phyloP scores from a whole-genome alignment of 2,113 vertebrate genomes.

The Hemicordylus capensis region DNA sequence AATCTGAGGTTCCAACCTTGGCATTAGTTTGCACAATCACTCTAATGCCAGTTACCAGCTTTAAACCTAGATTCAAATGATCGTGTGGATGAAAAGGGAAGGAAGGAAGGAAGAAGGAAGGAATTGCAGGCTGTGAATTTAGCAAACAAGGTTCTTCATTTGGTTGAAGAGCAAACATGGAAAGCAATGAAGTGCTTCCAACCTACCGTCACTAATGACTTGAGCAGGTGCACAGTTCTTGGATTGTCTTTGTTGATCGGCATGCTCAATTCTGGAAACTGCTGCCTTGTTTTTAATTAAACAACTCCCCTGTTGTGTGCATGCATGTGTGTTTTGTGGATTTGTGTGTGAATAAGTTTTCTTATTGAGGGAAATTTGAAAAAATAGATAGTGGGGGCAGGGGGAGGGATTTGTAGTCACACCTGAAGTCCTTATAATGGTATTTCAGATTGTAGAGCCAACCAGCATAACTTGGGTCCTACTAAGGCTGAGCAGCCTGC shows the following conservation, averaged over 20 bases:
- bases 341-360: background rate
- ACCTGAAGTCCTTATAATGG: background rate
- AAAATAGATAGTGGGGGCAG: background rate
- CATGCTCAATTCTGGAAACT: slow-evolving; percentile 19
- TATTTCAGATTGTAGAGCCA: background rate
- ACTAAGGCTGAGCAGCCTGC: slow-evolving; percentile 6
- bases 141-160: background rate
- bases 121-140: slow-evolving; percentile 6
- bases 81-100: no score
- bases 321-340: background rate
- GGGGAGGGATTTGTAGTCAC: background rate
- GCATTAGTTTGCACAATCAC: no score
- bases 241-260: slow-evolving; percentile 30
- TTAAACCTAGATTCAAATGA: no score
- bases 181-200: slow-evolving; percentile 21
- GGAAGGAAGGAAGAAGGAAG: background rate
- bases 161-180: background rate
- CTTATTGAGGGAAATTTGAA: background rate
- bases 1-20: no score
- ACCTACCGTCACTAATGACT: slow-evolving; percentile 33
- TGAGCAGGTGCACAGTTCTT: slow-evolving; percentile 43
- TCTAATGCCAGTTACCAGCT: no score
- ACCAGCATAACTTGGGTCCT: background rate
- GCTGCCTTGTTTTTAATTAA: background rate
- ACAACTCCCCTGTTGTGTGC: background rate